Evolutionary conservation across 2,797 vertebrate genomes (phyloP), one percentile per base, ranked within the genome.

Genomic region (Anomalospiza imberbis): DNA sequence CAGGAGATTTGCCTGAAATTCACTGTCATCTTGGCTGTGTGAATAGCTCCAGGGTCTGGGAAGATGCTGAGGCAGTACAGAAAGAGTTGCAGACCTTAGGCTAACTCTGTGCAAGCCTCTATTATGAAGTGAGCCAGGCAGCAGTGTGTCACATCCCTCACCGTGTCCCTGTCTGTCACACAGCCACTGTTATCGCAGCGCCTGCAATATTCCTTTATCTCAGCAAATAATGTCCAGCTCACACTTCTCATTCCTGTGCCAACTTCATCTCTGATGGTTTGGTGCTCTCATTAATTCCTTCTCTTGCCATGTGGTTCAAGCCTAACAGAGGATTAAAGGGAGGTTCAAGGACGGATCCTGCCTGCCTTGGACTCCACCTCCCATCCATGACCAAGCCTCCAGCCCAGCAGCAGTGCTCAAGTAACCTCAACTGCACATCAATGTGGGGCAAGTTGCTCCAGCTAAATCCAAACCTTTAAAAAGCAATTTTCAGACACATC

Each of bases 131-230:
- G 3, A 89, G 45, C 51, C 68, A 77, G 78, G 32, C 28, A 67
- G 57, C 20, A 6, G 55, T 6, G 32, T 34, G 82, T 75, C 94
- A 89, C 95, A 51, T 58, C 76, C 20, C 31, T 77, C 31, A 9
- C 29, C 14, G 38, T 3, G 3, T 12, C 51, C 50, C 91, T 53
- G 58, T 25, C 85, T 76, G 71, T 74, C 93, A 71, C 79, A 47
- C 58, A 3, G 45, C 10, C 31, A 0, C 54, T 0, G 2, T 82
- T 93, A 90, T 75, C 13, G 0, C 73, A 44, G 38, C 0, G 2
- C 24, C 85, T 66, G 70, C 82, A 32, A 88, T 79, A 68, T 63
- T 13, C 54, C 91, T 92, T 94, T 93, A 94, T 95, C 89, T 88
- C 72, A 17, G 68, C 50, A 85, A 85, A 66, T 58, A 47, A 32